Conservation (phyloP, 2,113 vertebrate genomes). For the Callionymus lyra region DNA sequence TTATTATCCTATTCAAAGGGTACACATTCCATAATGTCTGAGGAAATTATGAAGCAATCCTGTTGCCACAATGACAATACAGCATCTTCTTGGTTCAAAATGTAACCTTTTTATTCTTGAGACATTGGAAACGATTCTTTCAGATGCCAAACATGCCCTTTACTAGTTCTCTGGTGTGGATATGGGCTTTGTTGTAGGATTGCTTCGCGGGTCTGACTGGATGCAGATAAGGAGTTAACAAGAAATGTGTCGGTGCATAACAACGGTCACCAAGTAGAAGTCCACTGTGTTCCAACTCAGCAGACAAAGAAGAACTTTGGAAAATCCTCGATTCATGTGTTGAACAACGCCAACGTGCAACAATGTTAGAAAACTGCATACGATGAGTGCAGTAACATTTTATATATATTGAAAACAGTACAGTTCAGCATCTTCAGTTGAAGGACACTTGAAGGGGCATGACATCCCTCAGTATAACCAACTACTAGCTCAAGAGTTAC, state of each 20-base stretch:
- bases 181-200: conserved; percentile 16
- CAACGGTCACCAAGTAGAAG: too few relatives aligned
- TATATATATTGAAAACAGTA: background rate
- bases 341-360: too few relatives aligned
- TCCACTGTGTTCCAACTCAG: too few relatives aligned
- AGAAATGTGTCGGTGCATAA: too few relatives aligned
- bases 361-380: background rate
- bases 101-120: conserved; percentile 7
- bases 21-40: conserved; percentile 14
- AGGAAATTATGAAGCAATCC: conserved; percentile 11
- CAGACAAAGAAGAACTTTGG: too few relatives aligned
- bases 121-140: conserved; percentile 12
- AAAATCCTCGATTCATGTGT: too few relatives aligned
- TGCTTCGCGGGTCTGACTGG: too few relatives aligned
- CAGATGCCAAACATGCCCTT: conserved; percentile 15
- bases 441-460: background rate
- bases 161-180: conserved; percentile 5
- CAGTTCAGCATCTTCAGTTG: background rate
- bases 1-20: conserved; percentile 8
- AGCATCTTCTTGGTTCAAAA: conserved; percentile 13
- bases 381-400: background rate
- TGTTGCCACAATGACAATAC: conserved; percentile 14
- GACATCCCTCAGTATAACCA: background rate
- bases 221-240: too few relatives aligned
- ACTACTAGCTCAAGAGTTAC: too few relatives aligned